Evolutionary conservation across 1,140 invertebrate genomes (phyloP), one percentile per base, ranked within the genome.

Genomic region (Uloborus diversus): DNA sequence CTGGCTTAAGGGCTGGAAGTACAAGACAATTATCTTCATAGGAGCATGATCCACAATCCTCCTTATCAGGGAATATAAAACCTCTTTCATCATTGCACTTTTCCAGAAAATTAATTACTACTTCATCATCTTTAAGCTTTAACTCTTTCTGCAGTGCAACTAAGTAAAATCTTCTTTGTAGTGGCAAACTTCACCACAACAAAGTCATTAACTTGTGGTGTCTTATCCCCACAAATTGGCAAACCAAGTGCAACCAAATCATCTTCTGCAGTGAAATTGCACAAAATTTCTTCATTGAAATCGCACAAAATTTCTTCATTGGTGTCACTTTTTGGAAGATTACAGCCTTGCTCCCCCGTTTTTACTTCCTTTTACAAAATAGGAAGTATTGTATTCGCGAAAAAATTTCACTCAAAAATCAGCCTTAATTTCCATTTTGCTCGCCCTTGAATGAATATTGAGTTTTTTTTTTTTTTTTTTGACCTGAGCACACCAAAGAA

Each of bases 171-270:
- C 37, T 64, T 64, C 28, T 64, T 37, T 64, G 33, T 35, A 33
- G 33, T 7, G 61, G 61, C 30, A 64, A 64, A 64, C 32, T 37
- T 64, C 61, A 35, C 33, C 17, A 64, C 61, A 35, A 64, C 28
- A 64, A 35, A 64, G 14, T 64, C 61, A 64, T 64, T 64, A 64
- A 64, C 37, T 64, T 64, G 14, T 33, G 61, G 61, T 64, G 33
- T 64, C 32, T 20, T 64, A 35, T 37, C 32, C 61, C 27, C 61
- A 35, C n/a, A 33, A 64, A 35, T 64, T 64, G 61, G 61, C 61
- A 64, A 33, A 64, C 37, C 61, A 35, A 64, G 20, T 64, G n/a
- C 32, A 64, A 64, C 30, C 33, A 33, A 64, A 64, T 64, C 32
- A 9, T 64, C 61, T 17, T 35, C 61, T 64, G 61, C 37, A 64